A percentile compares a stretch with the other conserved stretches of the same genome.
Conservation (phyloP, 1,140 invertebrate species). For the Philaenus spumarius region DNA sequence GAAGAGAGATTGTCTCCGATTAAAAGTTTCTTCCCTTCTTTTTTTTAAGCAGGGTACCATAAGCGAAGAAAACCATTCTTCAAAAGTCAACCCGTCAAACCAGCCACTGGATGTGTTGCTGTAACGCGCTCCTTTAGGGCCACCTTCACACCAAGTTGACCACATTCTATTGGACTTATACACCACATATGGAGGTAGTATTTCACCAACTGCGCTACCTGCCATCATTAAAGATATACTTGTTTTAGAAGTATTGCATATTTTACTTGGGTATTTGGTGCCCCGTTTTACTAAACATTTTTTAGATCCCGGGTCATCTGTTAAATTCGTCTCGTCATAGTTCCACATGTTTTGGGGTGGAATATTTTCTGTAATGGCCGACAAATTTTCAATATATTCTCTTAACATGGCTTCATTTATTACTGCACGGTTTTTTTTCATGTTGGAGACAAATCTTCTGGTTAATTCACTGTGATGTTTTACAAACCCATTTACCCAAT, state of each 20-base stretch:
- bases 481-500: too few relatives aligned
- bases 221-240: constrained; percentile 15
- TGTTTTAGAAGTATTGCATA: constrained; percentile 8
- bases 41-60: constrained; percentile 25
- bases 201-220: constrained; percentile 5
- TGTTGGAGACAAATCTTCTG: too few relatives aligned
- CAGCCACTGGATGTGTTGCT: constrained; percentile 34
- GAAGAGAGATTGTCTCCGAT: constrained; percentile 39
- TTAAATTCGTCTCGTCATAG: constrained; percentile 40
- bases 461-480: too few relatives aligned
- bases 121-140: constrained; percentile 31
- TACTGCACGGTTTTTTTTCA: too few relatives aligned
- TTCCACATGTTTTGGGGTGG: constrained; percentile 36
- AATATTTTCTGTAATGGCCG: constrained; percentile 28
- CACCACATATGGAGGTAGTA: constrained; percentile 34
- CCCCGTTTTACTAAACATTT: background rate
- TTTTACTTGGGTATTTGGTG: constrained; percentile 6
- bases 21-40: constrained; percentile 23
- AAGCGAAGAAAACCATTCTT: constrained; percentile 35
- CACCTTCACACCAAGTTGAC: constrained; percentile 32
- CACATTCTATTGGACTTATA: constrained; percentile 37
- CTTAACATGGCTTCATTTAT: background rate
- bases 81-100: constrained; percentile 34
- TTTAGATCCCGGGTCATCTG: constrained; percentile 35
- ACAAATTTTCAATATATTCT: constrained; percentile 33